Base-by-base conservation (phyloP, 1,140 invertebrate genomes). In the Aphidius gifuensis region DNA sequence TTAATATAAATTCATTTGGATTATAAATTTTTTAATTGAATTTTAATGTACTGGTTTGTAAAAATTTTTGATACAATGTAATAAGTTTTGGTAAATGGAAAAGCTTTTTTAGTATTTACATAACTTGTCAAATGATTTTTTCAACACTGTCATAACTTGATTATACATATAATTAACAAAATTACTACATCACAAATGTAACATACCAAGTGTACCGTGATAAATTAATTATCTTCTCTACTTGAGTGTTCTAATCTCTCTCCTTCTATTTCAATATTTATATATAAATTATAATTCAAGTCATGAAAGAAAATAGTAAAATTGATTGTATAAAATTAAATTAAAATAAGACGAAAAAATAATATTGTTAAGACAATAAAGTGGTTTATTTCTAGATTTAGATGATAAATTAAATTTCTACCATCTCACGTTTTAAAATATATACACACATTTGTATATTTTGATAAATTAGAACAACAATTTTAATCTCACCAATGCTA, bases 221-320 rank as follows among this genome's bases (percentile, higher is more conserved):
- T 55, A 55, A 55, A 55, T 55, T 55, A 55, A 55, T 55, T 55
- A 55, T 55, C 39, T n/a, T 55, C 4, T 32, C 53, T n/a, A 21
- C 51, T 53, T 40, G 51, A 39, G 9, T 53, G 40, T 40, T 38
- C 40, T 40, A 16, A n/a, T 49, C 53, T 39, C 38, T 16, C n/a
- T 39, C 16, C 53, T 11, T 7, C 43, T 44, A 44, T 7, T 6
- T 9, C 43, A 6, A 6, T 44, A 6, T 9, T 7, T 6, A 6
- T 7, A 9, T 44, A 44, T 6, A 44, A 11, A 44, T 7, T 44
- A 44, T 8, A 11, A 43, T 38, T n/a, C 16, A n/a, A 40, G 21
- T n/a, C 21, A 11, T 55, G 9, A 40, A 8, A 43, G 40, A n/a
- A 5, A 53, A 38, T 38, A 53, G 50, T 38, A 8, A 53, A 7